Conservation (phyloP, 2,797 vertebrate genomes). For the Pseudotriccus pelzelni region DNA sequence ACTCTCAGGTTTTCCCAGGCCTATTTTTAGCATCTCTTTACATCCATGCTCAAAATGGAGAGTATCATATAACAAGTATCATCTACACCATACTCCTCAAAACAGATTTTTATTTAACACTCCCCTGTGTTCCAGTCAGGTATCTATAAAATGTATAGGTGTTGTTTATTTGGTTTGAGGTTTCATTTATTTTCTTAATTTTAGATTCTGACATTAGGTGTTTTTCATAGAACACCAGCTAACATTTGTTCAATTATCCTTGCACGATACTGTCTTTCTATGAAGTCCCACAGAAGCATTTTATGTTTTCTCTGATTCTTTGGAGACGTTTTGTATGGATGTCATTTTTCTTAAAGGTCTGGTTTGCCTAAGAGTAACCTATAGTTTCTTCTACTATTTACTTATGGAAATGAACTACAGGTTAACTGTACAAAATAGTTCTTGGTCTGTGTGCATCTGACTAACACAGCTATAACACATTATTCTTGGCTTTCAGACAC, state of each 20-base stretch:
- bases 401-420: not conserved
- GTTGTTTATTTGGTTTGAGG: not conserved
- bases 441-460: not conserved
- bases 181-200: not conserved
- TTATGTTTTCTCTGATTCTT: not conserved
- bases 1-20: not conserved
- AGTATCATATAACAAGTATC: not conserved
- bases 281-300: not conserved
- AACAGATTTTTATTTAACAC: not conserved
- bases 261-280: not conserved
- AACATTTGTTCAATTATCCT: not conserved
- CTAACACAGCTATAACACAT: not conserved
- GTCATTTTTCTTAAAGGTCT: not conserved
- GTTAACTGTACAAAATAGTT: not conserved
- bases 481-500: not conserved
- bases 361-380: not conserved
- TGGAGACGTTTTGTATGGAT: not conserved
- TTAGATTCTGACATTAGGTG: not conserved
- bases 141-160: not conserved
- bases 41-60: not conserved
- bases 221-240: not conserved
- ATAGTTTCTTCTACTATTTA: not conserved
- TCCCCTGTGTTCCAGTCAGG: not conserved
- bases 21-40: conserved; percentile 14
- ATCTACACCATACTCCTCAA: not conserved